Base-by-base conservation (phyloP, 2,797 vertebrate genomes). In the Distichodus sexfasciatus region DNA sequence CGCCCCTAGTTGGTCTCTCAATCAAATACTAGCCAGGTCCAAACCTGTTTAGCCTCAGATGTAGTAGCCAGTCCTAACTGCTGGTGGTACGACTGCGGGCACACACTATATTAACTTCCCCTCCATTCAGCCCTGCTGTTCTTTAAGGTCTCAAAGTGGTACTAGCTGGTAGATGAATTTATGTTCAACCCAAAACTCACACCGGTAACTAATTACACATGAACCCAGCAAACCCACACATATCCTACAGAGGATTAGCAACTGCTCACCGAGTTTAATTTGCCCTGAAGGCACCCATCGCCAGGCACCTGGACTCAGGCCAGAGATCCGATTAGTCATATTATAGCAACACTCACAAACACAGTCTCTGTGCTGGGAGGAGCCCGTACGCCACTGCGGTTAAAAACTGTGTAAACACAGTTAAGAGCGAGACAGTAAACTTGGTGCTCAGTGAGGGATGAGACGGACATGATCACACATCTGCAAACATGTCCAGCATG, bases 271-370 rank as follows among this genome's bases (percentile, higher is more conserved):
- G 28, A 29, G 46, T 40, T 63, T 40, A 38, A 61, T 70, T 61
- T 61, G 40, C 17, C 66, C 50, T 17, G 10, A 14, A 57, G 38
- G 23, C 48, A 43, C n/a, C 40, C 47, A 47, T 70, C 66, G 29
- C 61, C 38, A 11, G 46, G 31, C 41, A 6, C 23, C 36, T 65
- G 61, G 46, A 19, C 44, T 1, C 3, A 17, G 41, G 60, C 60
- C 53, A 75, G 19, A 70, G 51, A 65, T 65, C 51, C 65, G 47
- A 69, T 72, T 43, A 69, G 26, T 75, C 61, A 33, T 55, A 54
- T 75, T 68, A 55, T 28, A 74, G 43, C 50, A 44, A 58, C 58
- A 48, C 40, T 66, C 14, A 63, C 58, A 66, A 43, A 31, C 54
- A 58, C 17, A 19, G 41, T 69, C 47, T 15, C 47, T 28, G 54